These are phyloP conservation scores for Agrochola litura DNA, from an alignment of 2,888 invertebrate species.

Conservation along the genomic window DNA sequence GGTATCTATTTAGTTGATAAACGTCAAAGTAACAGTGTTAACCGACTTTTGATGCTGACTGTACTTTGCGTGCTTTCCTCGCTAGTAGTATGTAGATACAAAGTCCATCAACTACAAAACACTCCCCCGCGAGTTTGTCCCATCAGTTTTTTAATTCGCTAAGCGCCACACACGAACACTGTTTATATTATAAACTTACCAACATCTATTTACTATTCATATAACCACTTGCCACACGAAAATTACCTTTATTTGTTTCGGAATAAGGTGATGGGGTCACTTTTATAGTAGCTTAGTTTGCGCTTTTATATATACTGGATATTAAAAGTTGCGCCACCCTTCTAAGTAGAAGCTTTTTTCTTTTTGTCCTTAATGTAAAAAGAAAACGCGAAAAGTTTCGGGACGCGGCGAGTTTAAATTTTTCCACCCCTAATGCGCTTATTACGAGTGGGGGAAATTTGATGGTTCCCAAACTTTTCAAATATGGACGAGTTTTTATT, in stretches of 20 bases:
- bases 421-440: conserved; percentile 89
- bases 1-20: too few relatives aligned
- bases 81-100: background rate
- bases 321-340: conserved; percentile 89
- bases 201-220: conserved; percentile 64
- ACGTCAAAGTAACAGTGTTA: too few relatives aligned
- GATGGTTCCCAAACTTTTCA: conserved; percentile 84
- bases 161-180: conserved; percentile 81
- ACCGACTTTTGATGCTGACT: too few relatives aligned
- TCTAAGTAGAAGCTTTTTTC: conserved; percentile 85
- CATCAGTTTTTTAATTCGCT: conserved; percentile 85
- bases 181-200: conserved; percentile 80
- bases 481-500: conserved; percentile 82
- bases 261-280: conserved; percentile 33
- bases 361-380: conserved; percentile 89
- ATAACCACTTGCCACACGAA: conserved; percentile 44
- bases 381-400: conserved; percentile 88
- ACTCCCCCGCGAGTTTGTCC: conserved; percentile 74
- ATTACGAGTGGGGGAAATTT: conserved; percentile 88
- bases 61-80: too few relatives aligned
- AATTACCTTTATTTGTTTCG: conserved; percentile 48
- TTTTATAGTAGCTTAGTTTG: conserved; percentile 47
- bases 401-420: conserved; percentile 84
- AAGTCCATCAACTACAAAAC: conserved; percentile 69
- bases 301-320: conserved; percentile 73